phyloP scores from a whole-genome alignment of 2,888 invertebrate genomes.

The Periphyllus acericola region DNA sequence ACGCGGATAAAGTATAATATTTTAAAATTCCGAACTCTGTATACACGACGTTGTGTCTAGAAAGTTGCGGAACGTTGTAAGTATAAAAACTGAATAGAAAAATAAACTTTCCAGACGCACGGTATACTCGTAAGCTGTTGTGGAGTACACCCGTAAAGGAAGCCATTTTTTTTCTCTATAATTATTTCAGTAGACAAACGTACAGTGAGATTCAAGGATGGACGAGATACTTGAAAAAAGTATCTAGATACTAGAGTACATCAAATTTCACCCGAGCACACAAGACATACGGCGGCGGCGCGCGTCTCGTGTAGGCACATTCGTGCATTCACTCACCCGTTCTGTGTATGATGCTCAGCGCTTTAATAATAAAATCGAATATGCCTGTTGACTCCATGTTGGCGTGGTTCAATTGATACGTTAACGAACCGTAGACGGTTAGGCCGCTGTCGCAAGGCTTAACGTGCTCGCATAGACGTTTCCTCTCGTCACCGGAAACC shows the following conservation, averaged over 20 bases:
- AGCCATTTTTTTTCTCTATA: neutral
- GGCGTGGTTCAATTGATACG: constrained; percentile 82
- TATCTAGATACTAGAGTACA: too few relatives aligned
- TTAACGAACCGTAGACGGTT: constrained; percentile 80
- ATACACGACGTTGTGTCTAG: neutral
- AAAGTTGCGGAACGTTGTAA: neutral
- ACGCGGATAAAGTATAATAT: neutral
- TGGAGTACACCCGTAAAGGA: neutral
- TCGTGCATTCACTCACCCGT: constrained; percentile 71
- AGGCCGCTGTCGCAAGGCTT: constrained; percentile 69
- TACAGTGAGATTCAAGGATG: too few relatives aligned
- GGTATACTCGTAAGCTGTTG: neutral
- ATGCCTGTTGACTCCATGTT: constrained; percentile 80
- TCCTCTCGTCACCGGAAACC: constrained; percentile 81
- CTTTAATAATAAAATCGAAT: constrained; percentile 79
- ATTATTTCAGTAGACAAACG: neutral
- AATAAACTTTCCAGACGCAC: neutral
- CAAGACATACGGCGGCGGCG: neutral
- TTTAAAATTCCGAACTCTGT: neutral
- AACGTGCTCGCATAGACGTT: constrained; percentile 75
- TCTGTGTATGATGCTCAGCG: constrained; percentile 78
- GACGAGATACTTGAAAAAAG: too few relatives aligned
- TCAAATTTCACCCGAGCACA: too few relatives aligned
- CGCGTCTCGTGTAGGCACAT: constrained; percentile 63
- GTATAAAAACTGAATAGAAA: neutral